Percentiles rank a stretch among this genome's conserved stretches.
Conservation (phyloP, 2,888 invertebrate genomes). For the Trypoxylon attenuatum region DNA sequence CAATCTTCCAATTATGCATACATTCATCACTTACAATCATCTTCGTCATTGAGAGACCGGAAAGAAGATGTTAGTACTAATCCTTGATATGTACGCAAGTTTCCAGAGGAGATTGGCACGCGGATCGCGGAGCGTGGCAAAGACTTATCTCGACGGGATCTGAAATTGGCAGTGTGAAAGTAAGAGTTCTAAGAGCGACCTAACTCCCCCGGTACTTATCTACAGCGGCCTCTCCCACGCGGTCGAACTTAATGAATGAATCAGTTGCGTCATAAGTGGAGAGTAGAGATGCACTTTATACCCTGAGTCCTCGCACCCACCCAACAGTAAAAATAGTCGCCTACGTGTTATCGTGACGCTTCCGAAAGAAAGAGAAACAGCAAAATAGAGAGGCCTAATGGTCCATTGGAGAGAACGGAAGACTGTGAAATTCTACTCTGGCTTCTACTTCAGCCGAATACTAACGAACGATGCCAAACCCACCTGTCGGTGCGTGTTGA, state of each 20-base stretch:
- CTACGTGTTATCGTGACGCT: too few species aligned
- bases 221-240: constrained; percentile 60
- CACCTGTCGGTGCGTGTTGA: constrained; percentile 32
- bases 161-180: neutral
- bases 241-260: constrained; percentile 64
- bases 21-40: too few species aligned
- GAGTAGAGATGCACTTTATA: constrained; percentile 55
- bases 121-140: neutral
- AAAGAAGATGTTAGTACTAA: too few species aligned
- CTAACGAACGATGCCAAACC: constrained; percentile 45
- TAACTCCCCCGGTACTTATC: constrained; percentile 52
- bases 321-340: constrained; percentile 48
- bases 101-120: neutral
- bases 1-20: too few species aligned
- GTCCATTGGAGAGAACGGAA: constrained; percentile 11
- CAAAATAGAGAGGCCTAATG: too few species aligned
- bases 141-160: too few species aligned
- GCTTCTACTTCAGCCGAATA: constrained; percentile 33
- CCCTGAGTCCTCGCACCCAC: constrained; percentile 35
- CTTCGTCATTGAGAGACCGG: too few species aligned
- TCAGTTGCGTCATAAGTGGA: constrained; percentile 68
- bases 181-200: constrained; percentile 34
- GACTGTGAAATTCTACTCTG: constrained; percentile 1
- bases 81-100: neutral
- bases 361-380: too few species aligned